Conservation (phyloP, 2,888 invertebrate genomes). For the Sinohyriopsis cumingii region DNA sequence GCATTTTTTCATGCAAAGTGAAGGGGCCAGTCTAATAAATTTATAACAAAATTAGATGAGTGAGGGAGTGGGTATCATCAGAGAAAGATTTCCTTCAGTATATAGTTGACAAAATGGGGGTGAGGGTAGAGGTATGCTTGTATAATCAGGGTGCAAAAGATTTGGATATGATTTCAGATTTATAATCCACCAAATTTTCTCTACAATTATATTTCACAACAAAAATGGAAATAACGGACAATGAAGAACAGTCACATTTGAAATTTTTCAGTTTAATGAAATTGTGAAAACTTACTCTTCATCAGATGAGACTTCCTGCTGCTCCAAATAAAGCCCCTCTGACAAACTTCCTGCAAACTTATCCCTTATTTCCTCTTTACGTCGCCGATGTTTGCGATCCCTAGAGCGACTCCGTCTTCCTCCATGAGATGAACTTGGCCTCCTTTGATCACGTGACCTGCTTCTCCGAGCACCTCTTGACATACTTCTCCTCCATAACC, state of each 20-base stretch:
- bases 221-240: neutral
- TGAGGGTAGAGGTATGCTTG: too few relatives aligned
- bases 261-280: neutral
- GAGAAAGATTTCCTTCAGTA: too few relatives aligned
- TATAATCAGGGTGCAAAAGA: too few relatives aligned
- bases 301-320: conserved; percentile 71
- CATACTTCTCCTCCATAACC: conserved; percentile 12
- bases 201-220: too few relatives aligned
- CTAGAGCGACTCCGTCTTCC: conserved; percentile 34
- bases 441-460: conserved; percentile 28
- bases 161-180: too few relatives aligned
- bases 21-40: too few relatives aligned
- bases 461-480: conserved; percentile 13
- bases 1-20: too few relatives aligned
- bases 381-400: conserved; percentile 28
- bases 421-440: conserved; percentile 20
- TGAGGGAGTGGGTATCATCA: too few relatives aligned
- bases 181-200: too few relatives aligned
- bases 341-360: conserved; percentile 81
- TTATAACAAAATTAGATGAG: too few relatives aligned
- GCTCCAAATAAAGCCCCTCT: conserved; percentile 82
- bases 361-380: conserved; percentile 63
- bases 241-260: neutral
- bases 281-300: conserved; percentile 49
- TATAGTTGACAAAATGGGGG: too few relatives aligned